Evolutionary conservation across 1,140 invertebrate genomes (phyloP).

Genomic region (Aphis craccivora): DNA sequence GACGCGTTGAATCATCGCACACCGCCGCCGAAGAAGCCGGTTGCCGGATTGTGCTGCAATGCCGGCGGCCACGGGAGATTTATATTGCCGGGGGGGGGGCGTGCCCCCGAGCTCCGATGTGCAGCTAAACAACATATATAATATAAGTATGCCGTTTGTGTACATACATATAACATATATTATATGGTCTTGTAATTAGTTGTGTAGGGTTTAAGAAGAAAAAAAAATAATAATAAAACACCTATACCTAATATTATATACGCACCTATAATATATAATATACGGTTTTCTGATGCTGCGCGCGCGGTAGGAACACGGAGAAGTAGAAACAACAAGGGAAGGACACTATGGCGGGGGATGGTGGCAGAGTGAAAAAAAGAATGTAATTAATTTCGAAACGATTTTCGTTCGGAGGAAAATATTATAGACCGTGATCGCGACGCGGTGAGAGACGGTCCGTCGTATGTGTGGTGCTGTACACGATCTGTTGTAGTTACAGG

Average conservation of each 20-base stretch:
- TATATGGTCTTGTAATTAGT: constrained; percentile 42
- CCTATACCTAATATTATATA: constrained; percentile 39
- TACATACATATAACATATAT: neutral
- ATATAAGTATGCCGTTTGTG: neutral
- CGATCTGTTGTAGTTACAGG: neutral
- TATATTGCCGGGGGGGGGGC: constrained; percentile 18
- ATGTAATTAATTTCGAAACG: constrained; percentile 49
- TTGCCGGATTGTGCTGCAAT: constrained; percentile 25
- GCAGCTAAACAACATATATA: neutral
- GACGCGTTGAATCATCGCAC: neutral
- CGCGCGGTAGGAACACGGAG: neutral
- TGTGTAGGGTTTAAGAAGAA: constrained; percentile 11
- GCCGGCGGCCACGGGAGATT: neutral
- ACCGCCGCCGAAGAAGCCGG: neutral
- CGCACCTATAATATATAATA: no score
- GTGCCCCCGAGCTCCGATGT: neutral
- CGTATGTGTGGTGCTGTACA: neutral
- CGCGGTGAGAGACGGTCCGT: neutral
- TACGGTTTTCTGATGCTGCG: neutral
- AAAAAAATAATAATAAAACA: constrained; percentile 31
- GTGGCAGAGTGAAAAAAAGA: neutral
- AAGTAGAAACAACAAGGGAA: no score
- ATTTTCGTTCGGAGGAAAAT: constrained; percentile 21
- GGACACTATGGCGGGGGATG: neutral
- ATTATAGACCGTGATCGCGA: neutral